A percentile compares a stretch with the other conserved stretches of the same genome.
phyloP scores from a whole-genome alignment of 2,797 vertebrate genomes.

The Alfaro cultratus region DNA sequence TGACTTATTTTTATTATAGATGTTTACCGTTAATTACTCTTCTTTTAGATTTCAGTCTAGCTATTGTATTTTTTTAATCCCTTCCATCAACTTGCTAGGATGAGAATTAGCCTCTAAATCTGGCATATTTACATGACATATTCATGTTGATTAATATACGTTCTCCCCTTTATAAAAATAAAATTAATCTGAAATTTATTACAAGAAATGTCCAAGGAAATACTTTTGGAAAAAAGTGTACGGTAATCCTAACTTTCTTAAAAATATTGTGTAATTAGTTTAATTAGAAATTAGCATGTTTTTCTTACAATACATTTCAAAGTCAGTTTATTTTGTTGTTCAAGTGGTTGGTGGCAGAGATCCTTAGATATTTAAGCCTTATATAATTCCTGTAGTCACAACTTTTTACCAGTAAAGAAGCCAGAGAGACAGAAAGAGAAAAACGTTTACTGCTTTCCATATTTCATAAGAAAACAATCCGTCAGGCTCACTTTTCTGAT shows the following conservation, averaged over 20 bases:
- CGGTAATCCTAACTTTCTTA: background rate
- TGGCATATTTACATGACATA: no score
- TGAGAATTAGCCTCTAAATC: no score
- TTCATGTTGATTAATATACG: no score
- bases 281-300: background rate
- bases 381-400: background rate
- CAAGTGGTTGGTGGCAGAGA: background rate
- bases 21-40: no score
- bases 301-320: background rate
- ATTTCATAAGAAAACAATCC: slow-evolving; percentile 26
- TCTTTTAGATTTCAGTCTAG: no score
- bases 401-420: background rate
- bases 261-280: background rate
- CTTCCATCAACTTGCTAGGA: no score
- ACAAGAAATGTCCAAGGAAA: background rate
- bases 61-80: no score
- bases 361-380: background rate
- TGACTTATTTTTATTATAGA: no score
- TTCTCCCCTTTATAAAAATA: no score
- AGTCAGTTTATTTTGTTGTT: slow-evolving; percentile 4
- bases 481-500: slow-evolving; percentile 22
- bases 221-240: background rate
- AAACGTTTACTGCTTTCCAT: background rate
- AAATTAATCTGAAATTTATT: background rate
- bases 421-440: background rate